Evolutionary conservation across 37 sponge, comb jelly and placozoan genomes (phyloP), one percentile per base, ranked within the genome.

Genomic region (Sycon ciliatum): DNA sequence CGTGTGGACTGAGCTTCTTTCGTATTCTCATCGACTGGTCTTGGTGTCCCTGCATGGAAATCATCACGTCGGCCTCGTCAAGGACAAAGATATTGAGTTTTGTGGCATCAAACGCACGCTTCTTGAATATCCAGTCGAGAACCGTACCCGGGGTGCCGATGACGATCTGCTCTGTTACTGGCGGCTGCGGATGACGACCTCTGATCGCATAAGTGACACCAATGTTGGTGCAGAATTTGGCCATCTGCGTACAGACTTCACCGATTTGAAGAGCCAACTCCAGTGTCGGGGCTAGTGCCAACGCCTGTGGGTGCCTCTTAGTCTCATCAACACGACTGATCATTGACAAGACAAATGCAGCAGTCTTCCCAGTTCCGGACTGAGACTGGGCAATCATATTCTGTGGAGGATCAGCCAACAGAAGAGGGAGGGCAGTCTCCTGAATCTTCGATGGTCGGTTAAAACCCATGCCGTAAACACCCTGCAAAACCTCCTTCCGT

Each of bases 311-410:
- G 49, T 82, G 76, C 1, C 62, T 63, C 52, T 82, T 58, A 5
- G 77, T 36, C 11, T 78, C 72, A 33, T 95, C 82, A 22, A 95
- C 84, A 29, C 89, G 66, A n/a, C 71, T 82, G 0, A 95, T 52
- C 79, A 87, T 85, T 1, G 89, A 73, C 46, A 95, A 78, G 6
- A 87, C 92, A 72, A 95, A 95, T 4, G 97, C 97, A 28, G 92
- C 97, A 22, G 97, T 95, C 71, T 95, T 95, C 16, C 97, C 97
- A 28, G 92, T 95, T 6, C 97, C 97, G 77, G 88, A 87, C 75
- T 91, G 92, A 38, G 86, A 85, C 63, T 95, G 97, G 13, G 97
- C 97, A 32, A 95, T 95, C 53, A 95, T 76, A 56, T 95, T 91
- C 38, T 54, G 39, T 1, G 92, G 89, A 49, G 89, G 92, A 42